Evolutionary conservation across 1,140 invertebrate genomes (phyloP).

Genomic region (Drosophila seguyi): DNA sequence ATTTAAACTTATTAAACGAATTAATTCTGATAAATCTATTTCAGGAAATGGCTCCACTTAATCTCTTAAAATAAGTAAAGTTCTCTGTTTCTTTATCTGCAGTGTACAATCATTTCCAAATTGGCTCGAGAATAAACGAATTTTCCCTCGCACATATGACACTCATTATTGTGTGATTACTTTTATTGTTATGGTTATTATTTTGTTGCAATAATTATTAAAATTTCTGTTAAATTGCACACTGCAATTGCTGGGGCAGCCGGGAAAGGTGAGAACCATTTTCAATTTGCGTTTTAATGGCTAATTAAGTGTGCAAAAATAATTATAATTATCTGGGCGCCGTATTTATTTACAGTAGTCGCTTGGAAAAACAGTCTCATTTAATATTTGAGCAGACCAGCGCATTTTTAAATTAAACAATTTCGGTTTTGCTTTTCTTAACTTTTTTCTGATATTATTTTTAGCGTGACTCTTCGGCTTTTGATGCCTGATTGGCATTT

Average conservation of each 20-base stretch:
- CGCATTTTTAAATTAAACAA: constrained; percentile 35
- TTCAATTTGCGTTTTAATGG: constrained; percentile 81
- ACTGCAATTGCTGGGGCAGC: not conserved
- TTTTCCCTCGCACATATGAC: constrained; percentile 59
- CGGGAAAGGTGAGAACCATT: constrained; percentile 33
- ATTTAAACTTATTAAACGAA: constrained; percentile 44
- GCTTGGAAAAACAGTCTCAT: constrained; percentile 47
- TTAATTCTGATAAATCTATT: constrained; percentile 29
- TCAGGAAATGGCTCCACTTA: not conserved
- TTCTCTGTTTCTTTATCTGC: not conserved
- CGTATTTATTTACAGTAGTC: constrained; percentile 60
- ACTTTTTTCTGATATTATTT: constrained; percentile 32
- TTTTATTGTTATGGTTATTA: constrained; percentile 74
- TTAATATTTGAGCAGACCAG: constrained; percentile 24
- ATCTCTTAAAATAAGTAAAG: too few species aligned
- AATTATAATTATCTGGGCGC: constrained; percentile 77
- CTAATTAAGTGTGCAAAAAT: constrained; percentile 83
- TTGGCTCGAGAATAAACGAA: not conserved
- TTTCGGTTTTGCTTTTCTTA: constrained; percentile 19
- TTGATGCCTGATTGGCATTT: constrained; percentile 77
- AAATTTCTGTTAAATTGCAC: constrained; percentile 58
- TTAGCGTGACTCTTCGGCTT: constrained; percentile 62
- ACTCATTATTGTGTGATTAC: constrained; percentile 72
- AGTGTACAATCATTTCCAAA: not conserved
- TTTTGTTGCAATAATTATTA: constrained; percentile 67